phyloP scores from a whole-genome alignment of 2,888 invertebrate genomes.

The Agrochola lota region DNA sequence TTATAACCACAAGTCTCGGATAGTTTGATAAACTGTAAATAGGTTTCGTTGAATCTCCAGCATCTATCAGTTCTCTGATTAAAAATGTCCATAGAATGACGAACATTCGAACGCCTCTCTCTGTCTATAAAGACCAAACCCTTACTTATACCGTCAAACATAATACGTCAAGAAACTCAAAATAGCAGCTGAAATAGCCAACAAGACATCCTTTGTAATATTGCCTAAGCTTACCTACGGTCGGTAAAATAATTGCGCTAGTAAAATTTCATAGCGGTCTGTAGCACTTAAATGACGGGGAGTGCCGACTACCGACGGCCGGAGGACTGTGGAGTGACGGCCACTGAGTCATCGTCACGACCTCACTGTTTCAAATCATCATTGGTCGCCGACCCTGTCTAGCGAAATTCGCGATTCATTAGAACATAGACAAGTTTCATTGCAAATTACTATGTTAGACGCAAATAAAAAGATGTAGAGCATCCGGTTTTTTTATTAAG shows the following conservation, averaged over 20 bases:
- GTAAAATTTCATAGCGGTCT: slow-evolving; percentile 51
- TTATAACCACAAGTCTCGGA: neutral
- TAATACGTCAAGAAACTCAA: slow-evolving; percentile 36
- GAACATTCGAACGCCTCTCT: neutral
- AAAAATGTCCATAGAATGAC: neutral
- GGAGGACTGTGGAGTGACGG: slow-evolving; percentile 32
- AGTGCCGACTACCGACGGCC: slow-evolving; percentile 53
- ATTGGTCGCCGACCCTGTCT: slow-evolving; percentile 52
- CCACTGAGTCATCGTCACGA: slow-evolving; percentile 66
- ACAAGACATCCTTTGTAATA: slow-evolving; percentile 53
- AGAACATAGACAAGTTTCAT: slow-evolving; percentile 41
- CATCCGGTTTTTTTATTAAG: slow-evolving; percentile 33
- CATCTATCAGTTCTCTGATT: neutral
- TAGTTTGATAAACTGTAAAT: slow-evolving; percentile 3
- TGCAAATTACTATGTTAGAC: slow-evolving; percentile 20
- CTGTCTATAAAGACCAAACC: neutral
- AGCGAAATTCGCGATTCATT: slow-evolving; percentile 34
- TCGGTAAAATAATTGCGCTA: slow-evolving; percentile 46
- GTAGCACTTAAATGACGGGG: slow-evolving; percentile 56
- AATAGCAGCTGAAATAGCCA: slow-evolving; percentile 33
- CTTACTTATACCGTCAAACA: neutral
- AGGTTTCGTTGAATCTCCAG: neutral
- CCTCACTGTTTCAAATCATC: slow-evolving; percentile 59
- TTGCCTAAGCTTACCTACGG: slow-evolving; percentile 28
- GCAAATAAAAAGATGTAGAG: slow-evolving; percentile 21